Evolutionary conservation across 2,888 invertebrate genomes (phyloP), one percentile per base, ranked within the genome.

Genomic region (Phaonia tiefii): DNA sequence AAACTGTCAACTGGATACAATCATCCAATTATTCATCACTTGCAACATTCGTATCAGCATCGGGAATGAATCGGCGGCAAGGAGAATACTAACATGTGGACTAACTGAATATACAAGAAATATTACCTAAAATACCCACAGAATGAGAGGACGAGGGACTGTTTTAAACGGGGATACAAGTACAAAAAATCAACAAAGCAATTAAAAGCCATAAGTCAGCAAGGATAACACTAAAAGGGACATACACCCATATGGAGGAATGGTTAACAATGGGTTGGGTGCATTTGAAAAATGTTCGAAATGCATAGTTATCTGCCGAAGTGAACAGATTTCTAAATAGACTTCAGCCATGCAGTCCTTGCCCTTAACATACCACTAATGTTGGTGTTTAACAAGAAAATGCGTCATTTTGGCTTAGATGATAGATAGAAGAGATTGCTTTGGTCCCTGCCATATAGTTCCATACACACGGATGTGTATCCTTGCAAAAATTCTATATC

Each of bases 1-100:
- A 85, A 86, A 87, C 83, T 82, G 82, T 83, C 65, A 31, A 80
- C 65, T 73, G 75, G 70, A 15, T 22, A n/a, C 56, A 25, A 60
- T 31, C 31, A 5, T 31, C 31, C 31, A 31, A 31, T 31, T 37
- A 63, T 63, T 63, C 63, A 63, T 63, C 63, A 37, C 74, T 67
- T 72, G 54, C 86, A 84, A 81, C 84, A n/a, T n/a, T n/a, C n/a
- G n/a, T n/a, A n/a, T n/a, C 2, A 65, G 26, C 49, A 20, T 10
- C 4, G n/a, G 17, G 31, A 49, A 15, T 42, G 54, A 11, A 56
- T 67, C 17, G 51, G 8, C 17, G 11, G 3, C 17, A 22, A 54
- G 20, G 20, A 42, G 1, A 22, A 11, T 42, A 22, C 22, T 42
- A 39, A 63, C 63, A 63, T 63, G 63, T 63, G 63, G 63, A 42